Evolutionary conservation across 1,140 invertebrate genomes (phyloP).

Genomic region (Artemia franciscana): DNA sequence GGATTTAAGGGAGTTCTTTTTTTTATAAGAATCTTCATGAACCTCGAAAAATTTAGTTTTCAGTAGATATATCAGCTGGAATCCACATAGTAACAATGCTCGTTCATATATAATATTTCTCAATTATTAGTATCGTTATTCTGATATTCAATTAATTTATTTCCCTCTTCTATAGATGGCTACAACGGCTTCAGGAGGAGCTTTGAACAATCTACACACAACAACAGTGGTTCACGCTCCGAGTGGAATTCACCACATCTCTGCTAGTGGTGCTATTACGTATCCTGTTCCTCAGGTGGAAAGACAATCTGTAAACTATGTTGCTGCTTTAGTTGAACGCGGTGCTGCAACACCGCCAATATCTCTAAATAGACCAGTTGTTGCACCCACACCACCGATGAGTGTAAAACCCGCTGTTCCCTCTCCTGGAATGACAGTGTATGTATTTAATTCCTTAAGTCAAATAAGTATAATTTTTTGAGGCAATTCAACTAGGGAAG

Average conservation of each 20-base stretch:
- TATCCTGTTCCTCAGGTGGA: not conserved
- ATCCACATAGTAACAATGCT: too few relatives aligned
- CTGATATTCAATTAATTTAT: too few relatives aligned
- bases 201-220: conserved; percentile 13
- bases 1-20: too few relatives aligned
- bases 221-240: conserved; percentile 22
- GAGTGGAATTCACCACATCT: conserved; percentile 14
- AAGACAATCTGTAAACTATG: not conserved
- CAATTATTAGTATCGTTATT: too few relatives aligned
- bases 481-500: too few relatives aligned
- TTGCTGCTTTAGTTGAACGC: not conserved
- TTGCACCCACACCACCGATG: conserved; percentile 6
- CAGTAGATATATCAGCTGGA: too few relatives aligned
- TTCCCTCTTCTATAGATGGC: not conserved
- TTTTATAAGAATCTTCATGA: too few relatives aligned
- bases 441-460: too few relatives aligned
- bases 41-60: too few relatives aligned
- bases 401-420: conserved; percentile 13
- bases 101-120: too few relatives aligned
- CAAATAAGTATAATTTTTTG: too few relatives aligned
- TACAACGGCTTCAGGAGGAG: not conserved
- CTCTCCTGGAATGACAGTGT: too few relatives aligned
- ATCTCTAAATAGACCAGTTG: not conserved
- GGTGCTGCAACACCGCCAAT: not conserved
- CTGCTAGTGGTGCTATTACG: not conserved